Percentiles rank a stretch among this genome's conserved stretches.
Conservation (phyloP, 2,797 vertebrate species). For the Clarias platycephalus region DNA sequence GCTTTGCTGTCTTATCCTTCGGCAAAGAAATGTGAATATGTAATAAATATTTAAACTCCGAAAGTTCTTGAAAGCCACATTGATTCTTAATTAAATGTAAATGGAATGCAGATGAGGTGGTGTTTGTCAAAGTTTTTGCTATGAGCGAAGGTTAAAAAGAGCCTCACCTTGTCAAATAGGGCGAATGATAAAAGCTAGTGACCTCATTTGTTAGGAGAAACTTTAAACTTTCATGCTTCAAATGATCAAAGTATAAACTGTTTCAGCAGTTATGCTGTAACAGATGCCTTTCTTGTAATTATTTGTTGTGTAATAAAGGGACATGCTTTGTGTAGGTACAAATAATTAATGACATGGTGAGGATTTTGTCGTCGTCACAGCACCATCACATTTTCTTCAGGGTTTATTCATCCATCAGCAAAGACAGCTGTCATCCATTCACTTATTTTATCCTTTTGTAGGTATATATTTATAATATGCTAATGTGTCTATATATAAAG, state of each 20-base stretch:
- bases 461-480: too few species aligned
- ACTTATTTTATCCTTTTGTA: too few species aligned
- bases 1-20: background rate
- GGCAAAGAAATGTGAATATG: background rate
- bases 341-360: background rate
- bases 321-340: background rate
- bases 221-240: background rate
- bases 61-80: background rate
- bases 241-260: background rate
- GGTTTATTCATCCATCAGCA: too few species aligned
- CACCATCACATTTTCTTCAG: background rate
- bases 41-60: background rate
- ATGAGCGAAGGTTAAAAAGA: background rate
- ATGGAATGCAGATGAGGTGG: background rate
- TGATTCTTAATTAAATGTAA: conserved; percentile 7
- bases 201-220: background rate
- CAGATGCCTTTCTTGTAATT: background rate
- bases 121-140: conserved; percentile 1
- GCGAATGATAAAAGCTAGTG: background rate
- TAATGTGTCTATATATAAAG: too few species aligned
- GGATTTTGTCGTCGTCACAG: background rate
- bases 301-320: background rate
- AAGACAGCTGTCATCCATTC: too few species aligned
- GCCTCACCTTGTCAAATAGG: conserved; percentile 1
- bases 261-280: background rate